Evolutionary conservation across 1,140 invertebrate species (phyloP).

Genomic region (Marisa cornuarietis): DNA sequence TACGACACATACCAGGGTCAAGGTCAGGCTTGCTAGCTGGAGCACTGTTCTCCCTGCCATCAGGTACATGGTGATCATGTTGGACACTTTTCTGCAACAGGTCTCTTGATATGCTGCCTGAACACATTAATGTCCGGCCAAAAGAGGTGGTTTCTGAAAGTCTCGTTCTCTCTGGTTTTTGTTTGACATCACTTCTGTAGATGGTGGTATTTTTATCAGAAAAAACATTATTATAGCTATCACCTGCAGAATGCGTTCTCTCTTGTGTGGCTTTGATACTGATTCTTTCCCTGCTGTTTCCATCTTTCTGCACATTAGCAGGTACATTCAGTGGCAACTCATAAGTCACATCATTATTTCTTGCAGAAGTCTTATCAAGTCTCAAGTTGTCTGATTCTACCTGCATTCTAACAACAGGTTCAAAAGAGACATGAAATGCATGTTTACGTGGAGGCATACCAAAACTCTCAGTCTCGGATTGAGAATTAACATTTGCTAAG

Average conservation of each 20-base stretch:
- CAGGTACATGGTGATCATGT: conserved; percentile 35
- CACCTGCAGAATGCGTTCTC: not conserved
- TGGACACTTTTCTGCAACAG: not conserved
- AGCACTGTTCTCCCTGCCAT: conserved; percentile 37
- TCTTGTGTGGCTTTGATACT: not conserved
- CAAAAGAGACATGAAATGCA: no score
- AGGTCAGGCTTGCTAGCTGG: not conserved
- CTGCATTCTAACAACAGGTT: no score
- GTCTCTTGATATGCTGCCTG: no score
- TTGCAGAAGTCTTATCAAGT: no score
- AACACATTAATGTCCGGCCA: no score
- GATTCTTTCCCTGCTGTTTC: not conserved
- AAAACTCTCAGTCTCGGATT: no score
- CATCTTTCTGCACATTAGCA: not conserved
- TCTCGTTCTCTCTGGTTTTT: not conserved
- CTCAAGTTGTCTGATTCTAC: no score
- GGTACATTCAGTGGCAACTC: not conserved
- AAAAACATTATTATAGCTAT: not conserved
- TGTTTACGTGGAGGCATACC: no score
- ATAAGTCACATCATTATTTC: no score
- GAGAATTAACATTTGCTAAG: no score
- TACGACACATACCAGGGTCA: conserved; percentile 16
- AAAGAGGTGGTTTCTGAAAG: no score
- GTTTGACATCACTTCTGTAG: not conserved
- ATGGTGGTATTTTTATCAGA: not conserved